These are phyloP conservation scores for Erebia aethiops DNA, from an alignment of 2,888 invertebrate species.

Conservation along the genomic window DNA sequence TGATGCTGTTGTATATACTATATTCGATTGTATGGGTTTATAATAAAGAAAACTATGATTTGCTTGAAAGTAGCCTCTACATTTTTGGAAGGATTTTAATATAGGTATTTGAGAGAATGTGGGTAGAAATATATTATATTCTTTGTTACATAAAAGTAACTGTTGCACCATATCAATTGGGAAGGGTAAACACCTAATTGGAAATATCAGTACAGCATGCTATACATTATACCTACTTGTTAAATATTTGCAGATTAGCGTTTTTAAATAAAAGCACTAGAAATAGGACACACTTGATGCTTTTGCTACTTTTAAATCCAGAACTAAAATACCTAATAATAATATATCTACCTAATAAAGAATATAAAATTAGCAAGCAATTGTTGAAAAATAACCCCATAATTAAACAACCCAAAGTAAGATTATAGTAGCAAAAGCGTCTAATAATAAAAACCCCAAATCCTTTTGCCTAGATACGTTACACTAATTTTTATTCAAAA, in stretches of 20 bases:
- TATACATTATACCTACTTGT: slow-evolving; percentile 30
- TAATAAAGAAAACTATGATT: background rate
- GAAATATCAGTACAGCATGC: slow-evolving; percentile 9
- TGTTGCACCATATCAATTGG: slow-evolving; percentile 35
- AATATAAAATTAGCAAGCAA: background rate
- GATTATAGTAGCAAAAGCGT: slow-evolving; percentile 23
- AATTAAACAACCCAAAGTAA: background rate
- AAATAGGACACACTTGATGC: slow-evolving; percentile 27
- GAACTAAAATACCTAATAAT: background rate
- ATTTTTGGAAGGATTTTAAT: slow-evolving; percentile 5
- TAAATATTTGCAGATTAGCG: slow-evolving; percentile 33
- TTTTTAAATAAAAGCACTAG: slow-evolving; percentile 34
- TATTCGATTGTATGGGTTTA: background rate
- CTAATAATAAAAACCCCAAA: slow-evolving; percentile 11
- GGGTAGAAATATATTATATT: slow-evolving; percentile 3
- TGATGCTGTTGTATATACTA: slow-evolving; percentile 9
- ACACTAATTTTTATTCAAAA: background rate
- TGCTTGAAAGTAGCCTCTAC: background rate
- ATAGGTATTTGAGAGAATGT: background rate
- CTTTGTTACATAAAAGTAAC: slow-evolving; percentile 5
- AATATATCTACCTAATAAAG: background rate
- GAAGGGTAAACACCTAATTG: slow-evolving; percentile 13
- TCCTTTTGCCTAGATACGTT: slow-evolving; percentile 26
- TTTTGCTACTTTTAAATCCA: slow-evolving; percentile 28
- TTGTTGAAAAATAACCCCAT: background rate